A percentile compares a stretch with the other conserved stretches of the same genome.
phyloP scores from a whole-genome alignment of 2,888 invertebrate genomes.

The Apamea sordens region DNA sequence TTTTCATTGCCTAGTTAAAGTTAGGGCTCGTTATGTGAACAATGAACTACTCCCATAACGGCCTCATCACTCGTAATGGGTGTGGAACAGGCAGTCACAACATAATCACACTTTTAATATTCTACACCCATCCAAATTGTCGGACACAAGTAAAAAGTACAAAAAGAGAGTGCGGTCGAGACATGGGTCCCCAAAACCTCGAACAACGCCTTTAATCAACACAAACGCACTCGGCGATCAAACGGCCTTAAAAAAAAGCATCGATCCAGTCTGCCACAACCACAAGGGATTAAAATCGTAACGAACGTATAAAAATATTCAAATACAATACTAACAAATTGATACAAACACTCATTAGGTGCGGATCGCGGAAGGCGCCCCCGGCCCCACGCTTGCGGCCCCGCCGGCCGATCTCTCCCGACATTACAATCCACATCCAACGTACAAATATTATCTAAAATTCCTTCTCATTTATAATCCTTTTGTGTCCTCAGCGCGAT shows the following conservation, averaged over 20 bases:
- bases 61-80: conserved; percentile 53
- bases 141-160: conserved; percentile 64
- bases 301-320: conserved; percentile 90
- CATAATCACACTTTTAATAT: conserved; percentile 62
- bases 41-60: conserved; percentile 58
- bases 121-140: conserved; percentile 61
- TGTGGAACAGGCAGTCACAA: conserved; percentile 42
- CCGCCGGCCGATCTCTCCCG: conserved; percentile 81
- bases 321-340: conserved; percentile 91
- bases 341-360: conserved; percentile 91
- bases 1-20: conserved; percentile 52
- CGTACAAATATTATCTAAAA: conserved; percentile 91
- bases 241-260: conserved; percentile 84
- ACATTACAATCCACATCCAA: conserved; percentile 90
- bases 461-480: conserved; percentile 91
- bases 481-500: conserved; percentile 90
- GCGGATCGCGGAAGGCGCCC: conserved; percentile 85
- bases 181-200: conserved; percentile 74
- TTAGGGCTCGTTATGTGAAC: conserved; percentile 43
- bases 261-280: conserved; percentile 84
- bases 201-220: conserved; percentile 85
- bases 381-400: conserved; percentile 72
- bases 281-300: conserved; percentile 89
- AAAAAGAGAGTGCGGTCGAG: conserved; percentile 67
- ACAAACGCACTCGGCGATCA: conserved; percentile 81